A percentile compares a stretch with the other conserved stretches of the same genome.
These are phyloP conservation scores for Blera fallax DNA, from an alignment of 2,888 invertebrate species.

Conservation along the genomic window DNA sequence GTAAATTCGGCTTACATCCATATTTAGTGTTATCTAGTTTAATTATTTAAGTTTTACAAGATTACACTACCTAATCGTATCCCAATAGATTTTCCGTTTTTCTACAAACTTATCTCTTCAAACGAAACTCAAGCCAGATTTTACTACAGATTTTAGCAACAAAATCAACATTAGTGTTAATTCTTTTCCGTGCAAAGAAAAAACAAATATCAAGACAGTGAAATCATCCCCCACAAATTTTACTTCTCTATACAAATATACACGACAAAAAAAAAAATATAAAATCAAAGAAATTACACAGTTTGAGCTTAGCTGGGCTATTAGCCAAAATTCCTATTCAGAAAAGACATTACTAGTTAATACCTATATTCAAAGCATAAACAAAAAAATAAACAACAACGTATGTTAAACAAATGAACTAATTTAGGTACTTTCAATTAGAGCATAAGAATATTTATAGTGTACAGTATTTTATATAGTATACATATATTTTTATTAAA, in stretches of 20 bases:
- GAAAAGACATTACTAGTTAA: slow-evolving; percentile 74
- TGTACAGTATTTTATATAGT: slow-evolving; percentile 74
- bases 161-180: slow-evolving; percentile 23
- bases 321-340: slow-evolving; percentile 75
- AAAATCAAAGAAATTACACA: slow-evolving; percentile 62
- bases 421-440: slow-evolving; percentile 58
- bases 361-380: slow-evolving; percentile 67
- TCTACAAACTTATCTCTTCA: no score
- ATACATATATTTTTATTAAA: slow-evolving; percentile 67
- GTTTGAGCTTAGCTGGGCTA: slow-evolving; percentile 75
- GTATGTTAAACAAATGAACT: slow-evolving; percentile 27
- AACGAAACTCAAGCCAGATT: neutral
- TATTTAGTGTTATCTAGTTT: no score
- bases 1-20: no score
- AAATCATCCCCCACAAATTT: neutral
- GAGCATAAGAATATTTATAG: slow-evolving; percentile 72
- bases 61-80: no score
- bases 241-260: slow-evolving; percentile 17
- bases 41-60: no score
- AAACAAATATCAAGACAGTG: slow-evolving; percentile 5
- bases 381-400: slow-evolving; percentile 27
- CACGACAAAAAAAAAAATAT: slow-evolving; percentile 5
- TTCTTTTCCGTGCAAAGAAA: slow-evolving; percentile 22
- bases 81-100: no score
- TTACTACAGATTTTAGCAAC: neutral